Conservation (phyloP, 53 echinoderm and acorn worm genomes). For the Luidia sarsii region DNA sequence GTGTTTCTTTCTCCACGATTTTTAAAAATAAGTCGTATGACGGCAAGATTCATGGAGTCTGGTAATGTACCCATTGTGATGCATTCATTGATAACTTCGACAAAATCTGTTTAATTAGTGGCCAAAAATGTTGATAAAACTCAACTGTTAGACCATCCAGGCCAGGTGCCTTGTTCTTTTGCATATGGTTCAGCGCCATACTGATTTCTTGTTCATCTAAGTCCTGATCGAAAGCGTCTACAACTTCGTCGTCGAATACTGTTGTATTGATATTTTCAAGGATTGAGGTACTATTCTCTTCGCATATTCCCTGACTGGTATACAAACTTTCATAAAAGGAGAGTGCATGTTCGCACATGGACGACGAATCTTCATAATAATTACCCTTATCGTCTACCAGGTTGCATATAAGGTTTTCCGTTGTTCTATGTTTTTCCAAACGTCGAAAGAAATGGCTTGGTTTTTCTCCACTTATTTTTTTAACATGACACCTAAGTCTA, state of each 20-base stretch:
- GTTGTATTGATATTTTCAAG: background rate
- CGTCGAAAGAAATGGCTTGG: background rate
- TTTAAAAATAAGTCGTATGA: background rate
- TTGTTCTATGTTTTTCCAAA: background rate
- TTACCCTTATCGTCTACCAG: background rate
- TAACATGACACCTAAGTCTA: background rate
- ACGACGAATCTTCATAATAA: background rate
- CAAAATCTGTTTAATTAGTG: background rate
- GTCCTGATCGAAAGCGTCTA: background rate
- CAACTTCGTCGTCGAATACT: background rate
- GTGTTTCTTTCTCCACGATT: background rate
- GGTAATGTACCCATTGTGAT: background rate
- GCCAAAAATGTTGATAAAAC: conserved; percentile 10
- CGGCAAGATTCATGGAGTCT: background rate
- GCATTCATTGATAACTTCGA: background rate
- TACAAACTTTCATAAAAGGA: background rate
- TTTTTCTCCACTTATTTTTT: background rate
- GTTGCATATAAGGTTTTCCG: background rate
- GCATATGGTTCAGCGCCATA: background rate
- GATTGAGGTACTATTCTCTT: background rate
- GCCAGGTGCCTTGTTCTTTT: background rate
- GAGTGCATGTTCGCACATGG: background rate
- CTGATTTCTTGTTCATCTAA: background rate
- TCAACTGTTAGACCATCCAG: background rate
- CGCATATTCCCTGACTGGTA: background rate